Evolutionary conservation across 2,888 invertebrate species (phyloP), one percentile per base, ranked within the genome.

Genomic region (Callosobruchus maculatus): DNA sequence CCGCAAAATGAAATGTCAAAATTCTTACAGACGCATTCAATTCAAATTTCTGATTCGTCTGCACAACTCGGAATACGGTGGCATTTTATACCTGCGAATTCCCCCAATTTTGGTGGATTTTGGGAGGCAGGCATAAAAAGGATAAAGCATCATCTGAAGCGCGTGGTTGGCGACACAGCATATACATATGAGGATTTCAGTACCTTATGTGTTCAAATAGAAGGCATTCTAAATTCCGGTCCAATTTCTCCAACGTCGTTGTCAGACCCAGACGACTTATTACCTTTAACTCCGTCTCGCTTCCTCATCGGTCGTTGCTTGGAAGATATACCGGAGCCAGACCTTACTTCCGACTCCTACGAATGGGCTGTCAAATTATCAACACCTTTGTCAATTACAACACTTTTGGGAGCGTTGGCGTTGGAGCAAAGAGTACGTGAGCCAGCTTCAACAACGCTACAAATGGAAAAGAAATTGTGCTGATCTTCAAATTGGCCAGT

Each of bases 351-450:
- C 13, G 20, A 31, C 70, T 18, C 22, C 26, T 0, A 9, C 22
- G 66, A 72, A 70, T 49, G 69, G 74, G 0, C 70, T 72, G n/a
- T 49, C 22, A 0, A 20, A 18, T 67, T 74, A 31, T 22, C 74
- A 72, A 22, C 70, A 13, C 9, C 18, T 67, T 4, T 49, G 67
- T 20, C n/a, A 70, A 66, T 9, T 71, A n/a, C 30, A 67, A 20
- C 69, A 71, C 67, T 73, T 75, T 71, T 75, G 75, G 75, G 18
- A 49, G 18, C 26, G 75, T 20, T n/a, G n/a, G n/a, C n/a, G n/a
- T n/a, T 75, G 75, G 75, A 22, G 22, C n/a, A 70, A 49, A 21
- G 75, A 75, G 22, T 75, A 72, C 30, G n/a, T 74, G 3, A 70
- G 71, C 3, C 49, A 75, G 20, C 30, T 75, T 7, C 75, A 73